Evolutionary conservation across 1,140 invertebrate genomes (phyloP).

Genomic region (Hydropsyche tenuis): DNA sequence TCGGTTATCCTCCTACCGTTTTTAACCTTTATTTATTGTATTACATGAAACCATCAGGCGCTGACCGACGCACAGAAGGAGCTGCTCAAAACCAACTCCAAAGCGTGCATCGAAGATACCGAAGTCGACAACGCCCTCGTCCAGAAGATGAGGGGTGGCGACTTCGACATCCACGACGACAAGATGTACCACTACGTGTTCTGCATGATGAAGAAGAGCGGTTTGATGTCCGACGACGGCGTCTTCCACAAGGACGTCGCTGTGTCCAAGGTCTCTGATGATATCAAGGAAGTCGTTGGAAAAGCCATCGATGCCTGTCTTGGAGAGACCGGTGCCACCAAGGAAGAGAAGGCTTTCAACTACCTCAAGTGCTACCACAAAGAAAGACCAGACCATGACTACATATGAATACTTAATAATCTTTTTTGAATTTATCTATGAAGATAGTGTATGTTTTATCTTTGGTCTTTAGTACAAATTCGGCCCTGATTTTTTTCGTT

Average conservation of each 20-base stretch:
- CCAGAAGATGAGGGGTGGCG: conserved; percentile 29
- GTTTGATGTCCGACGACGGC: conserved; percentile 33
- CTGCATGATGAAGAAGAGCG: conserved; percentile 40
- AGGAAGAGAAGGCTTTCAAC: conserved; percentile 28
- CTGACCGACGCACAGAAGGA: conserved; percentile 41
- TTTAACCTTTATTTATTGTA: conserved; percentile 3
- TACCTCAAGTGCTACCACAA: conserved; percentile 42
- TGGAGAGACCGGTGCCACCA: conserved; percentile 5
- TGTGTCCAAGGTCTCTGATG: conserved; percentile 16
- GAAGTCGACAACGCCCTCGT: conserved; percentile 33
- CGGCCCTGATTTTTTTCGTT: not conserved
- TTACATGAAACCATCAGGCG: too few relatives aligned
- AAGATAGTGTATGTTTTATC: too few relatives aligned
- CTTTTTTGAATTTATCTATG: not conserved
- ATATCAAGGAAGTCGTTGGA: conserved; percentile 25
- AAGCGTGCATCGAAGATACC: conserved; percentile 19
- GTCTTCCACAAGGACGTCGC: conserved; percentile 39
- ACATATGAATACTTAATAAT: conserved; percentile 28
- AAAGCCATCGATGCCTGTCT: conserved; percentile 42
- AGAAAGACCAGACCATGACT: conserved; percentile 33
- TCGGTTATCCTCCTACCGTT: not conserved
- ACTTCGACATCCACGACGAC: conserved; percentile 34
- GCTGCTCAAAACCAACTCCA: conserved; percentile 12
- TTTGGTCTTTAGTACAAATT: not conserved
- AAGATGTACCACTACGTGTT: conserved; percentile 30